Percentiles rank a stretch among this genome's conserved stretches.
Conservation (phyloP, 2,113 vertebrate genomes). For the Zingel zingel region DNA sequence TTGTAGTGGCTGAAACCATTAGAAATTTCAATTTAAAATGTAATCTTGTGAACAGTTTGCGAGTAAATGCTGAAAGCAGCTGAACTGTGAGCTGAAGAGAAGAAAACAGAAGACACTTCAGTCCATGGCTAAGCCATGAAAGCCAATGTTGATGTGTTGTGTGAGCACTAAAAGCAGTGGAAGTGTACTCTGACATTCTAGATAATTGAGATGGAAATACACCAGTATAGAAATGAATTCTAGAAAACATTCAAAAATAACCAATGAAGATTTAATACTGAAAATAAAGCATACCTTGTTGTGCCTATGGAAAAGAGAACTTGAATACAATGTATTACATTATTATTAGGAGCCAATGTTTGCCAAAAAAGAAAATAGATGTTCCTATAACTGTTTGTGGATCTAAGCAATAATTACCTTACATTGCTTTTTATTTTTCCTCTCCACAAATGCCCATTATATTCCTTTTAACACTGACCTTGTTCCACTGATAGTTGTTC, state of each 20-base stretch:
- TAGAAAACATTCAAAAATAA: background rate
- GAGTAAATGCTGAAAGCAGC: background rate
- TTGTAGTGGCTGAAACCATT: background rate
- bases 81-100: background rate
- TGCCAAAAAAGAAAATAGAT: background rate
- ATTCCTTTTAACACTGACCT: background rate
- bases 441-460: background rate
- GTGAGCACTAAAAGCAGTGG: background rate
- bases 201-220: background rate
- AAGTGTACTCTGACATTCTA: background rate
- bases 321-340: background rate
- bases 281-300: background rate
- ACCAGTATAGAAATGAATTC: background rate
- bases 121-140: background rate
- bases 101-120: background rate
- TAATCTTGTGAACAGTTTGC: background rate
- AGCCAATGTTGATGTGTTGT: background rate
- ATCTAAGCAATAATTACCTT: constrained; percentile 2
- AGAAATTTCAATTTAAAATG: background rate
- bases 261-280: background rate
- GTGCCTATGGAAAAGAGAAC: background rate
- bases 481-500: background rate
- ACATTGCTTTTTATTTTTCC: background rate
- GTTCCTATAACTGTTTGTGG: background rate
- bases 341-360: background rate